These are phyloP conservation scores for Linnaemya tessellans DNA, from an alignment of 2,888 invertebrate genomes.

Conservation along the genomic window DNA sequence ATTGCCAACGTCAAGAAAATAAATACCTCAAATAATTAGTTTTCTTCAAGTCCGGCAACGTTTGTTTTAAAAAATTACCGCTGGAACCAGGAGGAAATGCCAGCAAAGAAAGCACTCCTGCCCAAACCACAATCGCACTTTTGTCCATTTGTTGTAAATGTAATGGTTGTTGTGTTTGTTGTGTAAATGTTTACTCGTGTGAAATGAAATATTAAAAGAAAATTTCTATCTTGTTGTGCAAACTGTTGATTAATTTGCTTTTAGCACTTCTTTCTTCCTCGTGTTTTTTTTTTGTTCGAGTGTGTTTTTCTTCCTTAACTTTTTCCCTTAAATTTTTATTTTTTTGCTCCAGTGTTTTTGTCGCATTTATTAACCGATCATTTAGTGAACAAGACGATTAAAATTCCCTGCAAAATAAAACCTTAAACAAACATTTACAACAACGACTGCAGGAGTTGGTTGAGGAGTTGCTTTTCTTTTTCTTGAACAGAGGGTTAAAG, in stretches of 20 bases:
- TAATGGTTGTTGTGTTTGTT: neutral
- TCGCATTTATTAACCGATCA: constrained; percentile 65
- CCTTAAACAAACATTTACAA: constrained; percentile 9
- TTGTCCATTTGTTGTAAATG: constrained; percentile 25
- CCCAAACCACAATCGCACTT: constrained; percentile 15
- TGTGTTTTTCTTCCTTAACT: neutral
- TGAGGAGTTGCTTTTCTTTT: neutral
- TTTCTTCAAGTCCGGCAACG: constrained; percentile 33
- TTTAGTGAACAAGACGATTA: constrained; percentile 53
- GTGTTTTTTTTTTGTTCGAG: neutral
- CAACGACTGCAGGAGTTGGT: neutral
- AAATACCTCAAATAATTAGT: neutral
- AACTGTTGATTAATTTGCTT: constrained; percentile 71
- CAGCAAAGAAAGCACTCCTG: constrained; percentile 2
- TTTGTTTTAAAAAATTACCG: neutral
- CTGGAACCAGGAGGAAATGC: neutral
- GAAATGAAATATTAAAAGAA: constrained; percentile 46
- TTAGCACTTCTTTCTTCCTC: constrained; percentile 63
- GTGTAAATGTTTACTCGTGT: constrained; percentile 46
- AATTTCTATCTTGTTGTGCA: constrained; percentile 59
- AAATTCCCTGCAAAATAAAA: constrained; percentile 25
- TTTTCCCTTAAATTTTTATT: neutral
- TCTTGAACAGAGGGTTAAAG: neutral
- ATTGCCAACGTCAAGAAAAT: too few relatives aligned
- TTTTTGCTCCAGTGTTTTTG: constrained; percentile 49